Conservation (phyloP, 2,888 invertebrate genomes). For the Oscheius onirici region DNA sequence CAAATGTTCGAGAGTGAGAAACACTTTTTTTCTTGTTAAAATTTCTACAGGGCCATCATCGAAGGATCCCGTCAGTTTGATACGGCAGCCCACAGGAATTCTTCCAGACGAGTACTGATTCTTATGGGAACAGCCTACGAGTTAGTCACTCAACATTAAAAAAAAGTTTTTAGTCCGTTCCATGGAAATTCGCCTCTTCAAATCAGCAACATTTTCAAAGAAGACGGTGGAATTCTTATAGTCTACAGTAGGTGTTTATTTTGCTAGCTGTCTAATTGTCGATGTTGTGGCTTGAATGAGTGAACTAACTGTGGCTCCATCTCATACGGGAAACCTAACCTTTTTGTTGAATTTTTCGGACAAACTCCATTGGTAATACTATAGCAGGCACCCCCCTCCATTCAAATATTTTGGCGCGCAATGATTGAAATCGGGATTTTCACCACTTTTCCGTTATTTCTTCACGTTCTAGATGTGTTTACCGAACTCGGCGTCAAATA, state of each 20-base stretch:
- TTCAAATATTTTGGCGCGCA: no score
- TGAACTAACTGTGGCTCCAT: no score
- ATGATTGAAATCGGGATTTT: no score
- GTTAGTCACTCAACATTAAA: background rate
- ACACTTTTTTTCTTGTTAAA: background rate
- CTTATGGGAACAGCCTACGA: background rate
- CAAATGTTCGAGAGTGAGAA: background rate
- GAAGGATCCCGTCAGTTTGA: background rate
- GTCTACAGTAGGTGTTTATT: conserved; percentile 15
- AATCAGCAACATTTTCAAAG: background rate
- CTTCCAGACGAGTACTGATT: background rate
- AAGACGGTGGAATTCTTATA: background rate
- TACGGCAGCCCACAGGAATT: background rate
- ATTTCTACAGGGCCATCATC: background rate
- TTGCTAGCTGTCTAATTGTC: no score
- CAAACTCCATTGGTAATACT: no score
- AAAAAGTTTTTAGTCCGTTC: background rate
- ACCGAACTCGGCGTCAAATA: no score
- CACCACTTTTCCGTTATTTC: no score
- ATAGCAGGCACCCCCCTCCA: no score
- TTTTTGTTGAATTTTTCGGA: no score
- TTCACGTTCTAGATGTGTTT: no score
- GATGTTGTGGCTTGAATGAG: no score
- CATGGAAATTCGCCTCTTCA: background rate
- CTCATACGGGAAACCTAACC: no score